Percentiles rank a stretch among this genome's conserved stretches.
These are phyloP conservation scores for Falco rusticolus DNA, from an alignment of 2,797 vertebrate genomes.

Conservation along the genomic window DNA sequence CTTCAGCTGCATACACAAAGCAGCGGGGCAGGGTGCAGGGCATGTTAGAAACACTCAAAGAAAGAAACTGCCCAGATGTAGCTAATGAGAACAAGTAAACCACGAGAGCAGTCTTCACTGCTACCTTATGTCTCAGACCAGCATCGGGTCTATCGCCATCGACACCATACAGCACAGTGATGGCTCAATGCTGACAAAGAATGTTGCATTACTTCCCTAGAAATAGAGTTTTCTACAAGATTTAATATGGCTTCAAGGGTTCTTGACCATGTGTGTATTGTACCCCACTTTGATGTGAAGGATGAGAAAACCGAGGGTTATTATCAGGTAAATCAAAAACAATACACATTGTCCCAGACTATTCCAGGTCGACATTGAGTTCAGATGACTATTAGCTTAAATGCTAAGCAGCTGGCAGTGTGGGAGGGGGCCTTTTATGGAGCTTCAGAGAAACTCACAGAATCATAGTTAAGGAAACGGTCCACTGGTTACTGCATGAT, in stretches of 20 bases:
- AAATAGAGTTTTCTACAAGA: not conserved
- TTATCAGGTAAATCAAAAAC: not conserved
- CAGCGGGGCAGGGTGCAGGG: not conserved
- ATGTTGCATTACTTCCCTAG: not conserved
- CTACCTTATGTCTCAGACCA: not conserved
- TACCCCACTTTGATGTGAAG: not conserved
- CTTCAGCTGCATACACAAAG: not conserved
- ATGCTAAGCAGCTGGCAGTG: not conserved
- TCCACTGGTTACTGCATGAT: not conserved
- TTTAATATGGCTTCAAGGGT: not conserved
- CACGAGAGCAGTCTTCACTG: not conserved
- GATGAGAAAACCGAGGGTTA: not conserved
- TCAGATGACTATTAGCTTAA: not conserved
- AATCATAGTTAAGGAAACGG: not conserved
- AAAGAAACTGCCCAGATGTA: not conserved
- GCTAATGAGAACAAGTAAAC: not conserved
- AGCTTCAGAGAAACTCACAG: not conserved
- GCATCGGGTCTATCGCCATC: rapidly evolving
- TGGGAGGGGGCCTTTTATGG: not conserved
- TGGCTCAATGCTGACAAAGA: not conserved
- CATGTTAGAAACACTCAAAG: not conserved
- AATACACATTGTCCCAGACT: too few species aligned
- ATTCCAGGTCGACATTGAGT: not conserved
- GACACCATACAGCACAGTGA: not conserved
- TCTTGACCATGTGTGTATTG: not conserved